These are phyloP conservation scores for Apamea sordens DNA, from an alignment of 2,888 invertebrate genomes.

Conservation along the genomic window DNA sequence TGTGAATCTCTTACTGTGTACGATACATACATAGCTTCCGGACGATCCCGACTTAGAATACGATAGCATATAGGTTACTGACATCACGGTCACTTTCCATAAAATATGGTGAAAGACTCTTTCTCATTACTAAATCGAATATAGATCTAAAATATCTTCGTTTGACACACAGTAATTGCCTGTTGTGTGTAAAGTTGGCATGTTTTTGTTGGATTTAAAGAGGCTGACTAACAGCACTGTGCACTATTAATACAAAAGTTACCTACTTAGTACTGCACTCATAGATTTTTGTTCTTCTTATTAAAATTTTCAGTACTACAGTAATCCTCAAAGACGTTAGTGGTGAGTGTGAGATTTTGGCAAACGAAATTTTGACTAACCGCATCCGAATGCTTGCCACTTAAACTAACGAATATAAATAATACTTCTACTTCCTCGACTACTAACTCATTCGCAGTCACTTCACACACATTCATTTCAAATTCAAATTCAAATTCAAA, in stretches of 20 bases:
- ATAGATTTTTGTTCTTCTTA: constrained; percentile 86
- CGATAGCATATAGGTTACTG: constrained; percentile 70
- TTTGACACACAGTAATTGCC: constrained; percentile 83
- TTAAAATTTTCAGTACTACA: constrained; percentile 88
- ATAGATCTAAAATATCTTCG: constrained; percentile 86
- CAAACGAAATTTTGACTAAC: constrained; percentile 84
- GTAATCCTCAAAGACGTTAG: constrained; percentile 88
- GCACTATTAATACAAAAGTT: constrained; percentile 83
- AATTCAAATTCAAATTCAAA: too few relatives aligned
- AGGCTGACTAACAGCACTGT: constrained; percentile 89
- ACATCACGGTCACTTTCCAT: constrained; percentile 75
- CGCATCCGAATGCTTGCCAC: constrained; percentile 69
- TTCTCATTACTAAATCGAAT: constrained; percentile 68
- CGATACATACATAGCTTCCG: constrained; percentile 82
- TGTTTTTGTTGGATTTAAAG: constrained; percentile 78
- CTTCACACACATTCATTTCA: constrained; percentile 47
- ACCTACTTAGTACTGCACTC: constrained; percentile 83
- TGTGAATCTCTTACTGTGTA: constrained; percentile 82
- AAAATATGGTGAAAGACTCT: constrained; percentile 78
- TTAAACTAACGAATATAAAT: constrained; percentile 56
- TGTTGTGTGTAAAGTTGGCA: constrained; percentile 87
- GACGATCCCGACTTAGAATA: constrained; percentile 64
- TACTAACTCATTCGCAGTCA: constrained; percentile 53
- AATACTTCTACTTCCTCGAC: constrained; percentile 37
- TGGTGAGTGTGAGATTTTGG: constrained; percentile 89